Base-by-base conservation (phyloP, 2,888 invertebrate species). In the Morpho deidamia region DNA sequence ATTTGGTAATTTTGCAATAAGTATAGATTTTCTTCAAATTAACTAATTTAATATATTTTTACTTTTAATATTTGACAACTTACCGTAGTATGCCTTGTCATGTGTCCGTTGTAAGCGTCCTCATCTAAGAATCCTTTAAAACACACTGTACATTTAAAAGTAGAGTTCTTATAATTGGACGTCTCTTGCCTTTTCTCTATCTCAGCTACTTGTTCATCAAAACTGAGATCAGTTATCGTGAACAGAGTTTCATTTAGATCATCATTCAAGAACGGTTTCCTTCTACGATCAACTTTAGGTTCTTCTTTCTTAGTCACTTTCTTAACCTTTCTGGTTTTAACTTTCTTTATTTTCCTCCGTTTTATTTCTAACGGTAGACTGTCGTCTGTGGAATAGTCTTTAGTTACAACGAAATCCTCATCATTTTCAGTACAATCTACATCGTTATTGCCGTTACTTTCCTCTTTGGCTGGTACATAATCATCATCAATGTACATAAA, bases 91-190 rank as follows among this genome's bases (percentile, higher is more conserved):
- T 89, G 88, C 7, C 83, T 68, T 0, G 70, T 67, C 64, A 84
- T 72, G 41, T 88, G 88, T 0, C 77, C 72, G 10, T 77, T 80
- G 34, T 81, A 89, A 0, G 86, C 82, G 1, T 81, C 84, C 37
- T 81, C 76, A 7, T 86, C 87, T 9, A 84, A 55, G 56, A 87
- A 88, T 0, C 87, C 87, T 60, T 86, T 86, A 9, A 66, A 89
- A 50, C 88, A 89, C 9, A 71, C 77, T 0, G 72, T 75, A 47
- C 88, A 89, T 46, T 85, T 86, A 50, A 70, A 88, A 0, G 78
- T 67, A 0, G 85, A 69, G 45, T 85, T 85, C 51, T 81, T 86
- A 55, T 81, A 88, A 41, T 86, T 84, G 0, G 82, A 60, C 14
- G 76, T 72, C 0, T 88, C 84, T 11, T 74, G 78, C 0, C 88